phyloP scores from a whole-genome alignment of 2,888 invertebrate genomes.

The Crocallis elinguaria region DNA sequence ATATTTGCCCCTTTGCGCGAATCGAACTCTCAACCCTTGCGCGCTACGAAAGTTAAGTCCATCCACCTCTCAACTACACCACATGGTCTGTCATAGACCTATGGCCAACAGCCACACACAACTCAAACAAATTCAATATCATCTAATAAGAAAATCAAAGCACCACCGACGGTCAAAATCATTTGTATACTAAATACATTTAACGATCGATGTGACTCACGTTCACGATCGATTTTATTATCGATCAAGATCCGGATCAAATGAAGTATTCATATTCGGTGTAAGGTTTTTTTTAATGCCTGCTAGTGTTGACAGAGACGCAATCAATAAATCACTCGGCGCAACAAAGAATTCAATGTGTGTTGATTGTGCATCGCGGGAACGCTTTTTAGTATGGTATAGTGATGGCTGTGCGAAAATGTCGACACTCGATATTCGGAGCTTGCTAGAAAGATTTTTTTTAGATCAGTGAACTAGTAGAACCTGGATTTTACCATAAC shows the following conservation, averaged over 20 bases:
- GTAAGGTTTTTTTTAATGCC: constrained; percentile 61
- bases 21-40: too few relatives aligned
- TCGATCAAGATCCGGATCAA: constrained; percentile 84
- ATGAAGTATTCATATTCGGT: constrained; percentile 81
- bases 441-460: too few relatives aligned
- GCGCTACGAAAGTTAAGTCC: too few relatives aligned
- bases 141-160: constrained; percentile 39
- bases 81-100: not conserved
- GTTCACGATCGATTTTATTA: constrained; percentile 67
- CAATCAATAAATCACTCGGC: constrained; percentile 84
- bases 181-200: constrained; percentile 80
- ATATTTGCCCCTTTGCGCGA: too few relatives aligned
- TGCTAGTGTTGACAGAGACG: constrained; percentile 82
- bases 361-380: constrained; percentile 83
- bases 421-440: constrained; percentile 22
- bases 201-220: constrained; percentile 81
- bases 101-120: constrained; percentile 9
- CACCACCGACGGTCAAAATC: constrained; percentile 56
- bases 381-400: constrained; percentile 73
- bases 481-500: too few relatives aligned
- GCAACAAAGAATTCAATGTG: constrained; percentile 82
- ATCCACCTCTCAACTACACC: too few relatives aligned
- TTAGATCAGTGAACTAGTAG: too few relatives aligned
- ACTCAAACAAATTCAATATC: constrained; percentile 38
- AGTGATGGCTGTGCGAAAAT: constrained; percentile 56